Percentiles rank a stretch among this genome's conserved stretches.
Evolutionary conservation across 2,888 invertebrate genomes (phyloP).

Genomic region (Hemithea aestivaria): DNA sequence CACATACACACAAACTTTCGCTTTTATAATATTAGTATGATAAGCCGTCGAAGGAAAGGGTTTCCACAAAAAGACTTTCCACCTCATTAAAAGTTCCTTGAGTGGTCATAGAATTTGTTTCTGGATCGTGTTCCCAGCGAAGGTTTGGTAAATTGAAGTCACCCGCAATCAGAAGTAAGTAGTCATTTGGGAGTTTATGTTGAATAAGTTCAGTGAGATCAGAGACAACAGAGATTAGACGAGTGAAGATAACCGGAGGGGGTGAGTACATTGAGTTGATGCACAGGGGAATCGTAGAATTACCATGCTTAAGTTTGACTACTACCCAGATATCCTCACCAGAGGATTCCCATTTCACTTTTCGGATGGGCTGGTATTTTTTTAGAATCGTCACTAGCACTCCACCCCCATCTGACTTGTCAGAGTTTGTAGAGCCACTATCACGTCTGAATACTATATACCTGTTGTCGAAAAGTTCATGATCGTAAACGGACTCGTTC

Average conservation of each 20-base stretch:
- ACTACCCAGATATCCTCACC: too few relatives aligned
- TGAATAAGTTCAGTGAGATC: neutral
- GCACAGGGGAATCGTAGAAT: neutral
- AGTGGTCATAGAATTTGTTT: neutral
- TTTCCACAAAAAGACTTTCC: neutral
- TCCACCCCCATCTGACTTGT: neutral
- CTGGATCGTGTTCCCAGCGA: neutral
- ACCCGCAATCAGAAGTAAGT: neutral
- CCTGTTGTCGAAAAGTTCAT: constrained; percentile 6
- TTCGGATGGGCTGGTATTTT: neutral
- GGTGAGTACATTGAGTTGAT: neutral
- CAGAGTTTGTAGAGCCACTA: neutral
- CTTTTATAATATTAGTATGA: too few relatives aligned
- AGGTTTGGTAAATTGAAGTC: neutral
- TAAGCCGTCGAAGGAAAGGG: neutral
- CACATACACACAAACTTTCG: too few relatives aligned
- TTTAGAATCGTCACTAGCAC: neutral
- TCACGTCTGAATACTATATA: constrained; percentile 9
- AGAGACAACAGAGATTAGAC: neutral
- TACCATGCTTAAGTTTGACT: neutral
- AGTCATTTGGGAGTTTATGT: neutral
- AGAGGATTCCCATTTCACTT: neutral
- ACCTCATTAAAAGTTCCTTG: neutral
- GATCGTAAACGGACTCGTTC: too few relatives aligned
- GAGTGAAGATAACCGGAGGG: neutral